Evolutionary conservation across 2,888 invertebrate species (phyloP).

Genomic region (Eupithecia subfuscata): DNA sequence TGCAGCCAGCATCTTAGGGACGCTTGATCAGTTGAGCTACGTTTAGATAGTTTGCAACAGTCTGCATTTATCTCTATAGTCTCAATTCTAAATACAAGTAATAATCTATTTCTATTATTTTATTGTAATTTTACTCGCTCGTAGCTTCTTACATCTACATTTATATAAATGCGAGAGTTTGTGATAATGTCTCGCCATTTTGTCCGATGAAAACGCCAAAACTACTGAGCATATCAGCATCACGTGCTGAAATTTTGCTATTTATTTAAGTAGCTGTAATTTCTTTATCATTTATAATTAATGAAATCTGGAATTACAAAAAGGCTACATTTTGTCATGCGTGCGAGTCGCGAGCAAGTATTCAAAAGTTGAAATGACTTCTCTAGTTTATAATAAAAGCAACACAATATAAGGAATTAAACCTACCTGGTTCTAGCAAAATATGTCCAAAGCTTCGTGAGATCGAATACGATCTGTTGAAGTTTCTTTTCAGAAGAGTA

Average conservation of each 20-base stretch:
- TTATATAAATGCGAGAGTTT: background rate
- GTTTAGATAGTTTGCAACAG: too few species aligned
- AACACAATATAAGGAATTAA: background rate
- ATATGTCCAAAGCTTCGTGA: slow-evolving; percentile 75
- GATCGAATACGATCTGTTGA: slow-evolving; percentile 59
- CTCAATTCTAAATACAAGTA: too few species aligned
- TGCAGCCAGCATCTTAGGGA: too few species aligned
- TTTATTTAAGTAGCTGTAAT: background rate
- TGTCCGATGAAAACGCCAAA: background rate
- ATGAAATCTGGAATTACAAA: background rate
- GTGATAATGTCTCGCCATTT: background rate
- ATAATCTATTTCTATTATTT: too few species aligned
- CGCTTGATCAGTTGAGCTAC: too few species aligned
- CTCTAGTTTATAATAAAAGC: background rate
- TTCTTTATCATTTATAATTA: background rate
- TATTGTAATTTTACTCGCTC: background rate
- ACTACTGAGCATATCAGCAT: background rate
- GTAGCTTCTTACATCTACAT: background rate
- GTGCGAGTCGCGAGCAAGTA: background rate
- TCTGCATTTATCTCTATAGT: too few species aligned
- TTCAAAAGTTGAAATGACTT: background rate
- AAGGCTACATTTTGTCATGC: background rate
- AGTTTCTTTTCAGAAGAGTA: slow-evolving; percentile 49
- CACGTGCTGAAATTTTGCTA: background rate
- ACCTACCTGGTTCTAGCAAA: slow-evolving; percentile 70